phyloP scores from a whole-genome alignment of 2,888 invertebrate species.

The Emmelina monodactyla region DNA sequence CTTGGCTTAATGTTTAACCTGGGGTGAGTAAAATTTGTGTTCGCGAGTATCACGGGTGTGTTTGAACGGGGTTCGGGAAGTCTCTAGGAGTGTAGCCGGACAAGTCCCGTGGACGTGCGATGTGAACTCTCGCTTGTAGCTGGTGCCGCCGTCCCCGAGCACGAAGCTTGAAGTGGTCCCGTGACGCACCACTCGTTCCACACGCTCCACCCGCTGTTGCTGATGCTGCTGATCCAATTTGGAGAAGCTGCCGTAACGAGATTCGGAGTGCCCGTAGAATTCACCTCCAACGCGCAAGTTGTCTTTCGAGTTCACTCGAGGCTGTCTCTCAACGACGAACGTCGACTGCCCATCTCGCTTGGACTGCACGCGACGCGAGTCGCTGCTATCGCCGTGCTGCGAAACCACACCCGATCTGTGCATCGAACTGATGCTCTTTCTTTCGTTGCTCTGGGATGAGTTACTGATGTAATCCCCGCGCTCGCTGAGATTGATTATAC shows the following conservation, averaged over 20 bases:
- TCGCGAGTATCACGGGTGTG: slow-evolving; percentile 85
- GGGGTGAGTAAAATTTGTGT: slow-evolving; percentile 83
- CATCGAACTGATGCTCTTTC: slow-evolving; percentile 80
- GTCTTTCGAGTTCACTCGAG: slow-evolving; percentile 68
- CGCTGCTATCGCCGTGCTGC: slow-evolving; percentile 55
- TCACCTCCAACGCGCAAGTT: slow-evolving; percentile 76
- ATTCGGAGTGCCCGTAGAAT: slow-evolving; percentile 77
- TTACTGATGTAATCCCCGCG: slow-evolving; percentile 74
- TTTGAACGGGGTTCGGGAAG: slow-evolving; percentile 79
- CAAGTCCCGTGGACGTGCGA: slow-evolving; percentile 78
- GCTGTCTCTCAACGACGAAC: slow-evolving; percentile 66
- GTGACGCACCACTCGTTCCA: slow-evolving; percentile 64
- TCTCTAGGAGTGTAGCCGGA: slow-evolving; percentile 79
- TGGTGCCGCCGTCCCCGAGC: slow-evolving; percentile 73
- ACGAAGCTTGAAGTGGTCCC: slow-evolving; percentile 79
- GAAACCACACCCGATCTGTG: slow-evolving; percentile 71
- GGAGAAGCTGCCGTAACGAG: slow-evolving; percentile 74
- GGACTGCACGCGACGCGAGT: slow-evolving; percentile 34
- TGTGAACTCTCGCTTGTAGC: slow-evolving; percentile 81
- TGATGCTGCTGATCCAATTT: slow-evolving; percentile 48
- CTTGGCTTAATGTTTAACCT: slow-evolving; percentile 49
- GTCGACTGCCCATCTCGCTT: slow-evolving; percentile 64
- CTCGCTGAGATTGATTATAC: slow-evolving; percentile 80
- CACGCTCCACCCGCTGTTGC: slow-evolving; percentile 66
- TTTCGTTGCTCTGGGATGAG: slow-evolving; percentile 72